Base-by-base conservation (phyloP, 2,888 invertebrate genomes). In the Pseudoips prasinana region DNA sequence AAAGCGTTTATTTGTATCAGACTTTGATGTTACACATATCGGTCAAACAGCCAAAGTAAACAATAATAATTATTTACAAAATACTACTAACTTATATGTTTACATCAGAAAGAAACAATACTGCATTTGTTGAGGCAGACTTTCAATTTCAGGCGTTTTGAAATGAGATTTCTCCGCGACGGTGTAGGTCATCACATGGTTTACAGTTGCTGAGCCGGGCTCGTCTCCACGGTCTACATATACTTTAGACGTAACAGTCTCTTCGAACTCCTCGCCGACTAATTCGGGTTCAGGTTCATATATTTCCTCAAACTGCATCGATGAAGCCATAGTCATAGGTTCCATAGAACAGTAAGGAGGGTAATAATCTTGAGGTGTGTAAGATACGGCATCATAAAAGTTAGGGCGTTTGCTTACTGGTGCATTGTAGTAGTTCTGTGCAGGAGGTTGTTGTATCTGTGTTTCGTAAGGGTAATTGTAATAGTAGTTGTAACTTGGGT, bases 141-240 rank as follows among this genome's bases (percentile, higher is more conserved):
- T 68, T 34, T 82, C 78, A 19, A 83, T 72, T 35, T 80, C 69
- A 0, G 87, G 86, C 0, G 72, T 73, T 49, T 59, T 81, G 33
- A 79, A 87, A 39, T 84, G 81, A 0, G 85, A 68, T 34, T 85
- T 86, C 28, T 87, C 88, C 1, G 78, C 72, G 1, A 87, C 44
- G 0, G 85, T 83, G 46, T 87, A 87, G 0, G 79, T 82, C 61
- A 73, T 88, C 0, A 87, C 73, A 29, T 87, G 87, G 39, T 84
- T 83, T 1, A 88, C 81, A 4, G 81, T 78, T 0, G 82, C 67
- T 0, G 76, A 54, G 0, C 85, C 87, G 0, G 80, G 80, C 10
- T 81, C 79, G 0, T 76, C 76, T 0, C 81, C 84, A 3, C 73
- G 71, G 10, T 82, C 77, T 0, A 88, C 71, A 10, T 68, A 58